These are phyloP conservation scores for Takifugu ocellatus DNA, from an alignment of 2,797 vertebrate species.

Conservation along the genomic window DNA sequence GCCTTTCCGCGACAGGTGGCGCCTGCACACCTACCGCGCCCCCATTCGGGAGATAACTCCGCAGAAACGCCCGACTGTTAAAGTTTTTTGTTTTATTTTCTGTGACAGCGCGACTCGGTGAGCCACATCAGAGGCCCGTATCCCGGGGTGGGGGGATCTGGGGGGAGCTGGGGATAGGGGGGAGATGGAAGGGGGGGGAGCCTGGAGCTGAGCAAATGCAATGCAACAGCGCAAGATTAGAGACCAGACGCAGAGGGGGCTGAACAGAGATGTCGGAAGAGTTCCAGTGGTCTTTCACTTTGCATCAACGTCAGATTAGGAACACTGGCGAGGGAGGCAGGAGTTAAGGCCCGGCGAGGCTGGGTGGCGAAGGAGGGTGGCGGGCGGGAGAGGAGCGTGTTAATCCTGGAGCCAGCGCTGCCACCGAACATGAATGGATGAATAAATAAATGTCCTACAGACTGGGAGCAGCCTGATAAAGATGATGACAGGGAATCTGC, in stretches of 20 bases:
- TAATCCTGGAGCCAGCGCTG: slow-evolving; percentile 46
- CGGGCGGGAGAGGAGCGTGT: slow-evolving; percentile 38
- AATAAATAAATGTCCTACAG: slow-evolving; percentile 13
- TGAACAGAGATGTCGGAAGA: slow-evolving; percentile 53
- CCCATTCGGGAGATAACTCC: too few relatives aligned
- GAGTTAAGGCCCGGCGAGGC: slow-evolving; percentile 42
- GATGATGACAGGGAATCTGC: slow-evolving; percentile 23
- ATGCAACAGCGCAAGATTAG: slow-evolving; percentile 55
- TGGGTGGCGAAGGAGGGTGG: slow-evolving; percentile 43
- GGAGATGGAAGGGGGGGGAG: slow-evolving; percentile 3
- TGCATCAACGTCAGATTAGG: slow-evolving; percentile 70
- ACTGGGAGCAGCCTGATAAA: slow-evolving; percentile 27
- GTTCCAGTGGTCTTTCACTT: slow-evolving; percentile 69
- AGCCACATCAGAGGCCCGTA: slow-evolving; percentile 59
- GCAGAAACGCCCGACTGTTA: too few relatives aligned
- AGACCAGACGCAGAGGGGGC: slow-evolving; percentile 43
- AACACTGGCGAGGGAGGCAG: slow-evolving; percentile 46
- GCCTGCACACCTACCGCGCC: too few relatives aligned
- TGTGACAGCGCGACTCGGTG: slow-evolving; percentile 65
- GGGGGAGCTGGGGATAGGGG: background rate
- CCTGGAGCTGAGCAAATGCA: slow-evolving; percentile 60
- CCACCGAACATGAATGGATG: slow-evolving; percentile 27
- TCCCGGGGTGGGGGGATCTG: slow-evolving; percentile 22
- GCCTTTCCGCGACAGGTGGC: too few relatives aligned
- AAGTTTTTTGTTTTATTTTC: slow-evolving; percentile 15